Percentiles rank a stretch among this genome's conserved stretches.
Conservation (phyloP, 2,888 invertebrate genomes). For the Pollenia labialis region DNA sequence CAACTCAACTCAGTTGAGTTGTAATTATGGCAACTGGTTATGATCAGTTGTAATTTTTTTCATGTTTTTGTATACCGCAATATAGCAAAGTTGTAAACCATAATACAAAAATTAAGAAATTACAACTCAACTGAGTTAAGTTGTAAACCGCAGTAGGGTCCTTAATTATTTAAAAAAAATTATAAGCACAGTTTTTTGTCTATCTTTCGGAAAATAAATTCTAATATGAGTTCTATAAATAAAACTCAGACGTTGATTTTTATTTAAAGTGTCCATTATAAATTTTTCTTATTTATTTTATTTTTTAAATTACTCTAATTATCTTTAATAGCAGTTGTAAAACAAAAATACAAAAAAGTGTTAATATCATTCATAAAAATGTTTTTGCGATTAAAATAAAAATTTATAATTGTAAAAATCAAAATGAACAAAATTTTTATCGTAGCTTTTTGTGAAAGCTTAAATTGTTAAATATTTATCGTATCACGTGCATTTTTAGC, state of each 20-base stretch:
- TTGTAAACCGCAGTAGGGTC: too few species aligned
- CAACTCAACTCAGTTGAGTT: too few species aligned
- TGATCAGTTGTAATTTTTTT: too few species aligned
- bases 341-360: slow-evolving; percentile 1
- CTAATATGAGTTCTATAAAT: neutral
- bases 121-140: too few species aligned
- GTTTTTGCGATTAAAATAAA: neutral
- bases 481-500: neutral
- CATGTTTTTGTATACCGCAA: too few species aligned
- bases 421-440: neutral
- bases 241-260: neutral
- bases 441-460: neutral
- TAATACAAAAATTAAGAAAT: too few species aligned
- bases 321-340: neutral
- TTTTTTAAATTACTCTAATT: neutral
- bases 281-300: neutral
- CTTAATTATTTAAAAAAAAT: too few species aligned
- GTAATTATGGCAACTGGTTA: too few species aligned
- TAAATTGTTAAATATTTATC: neutral
- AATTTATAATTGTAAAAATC: neutral
- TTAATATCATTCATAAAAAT: slow-evolving; percentile 1
- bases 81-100: too few species aligned
- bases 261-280: neutral
- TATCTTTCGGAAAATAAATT: too few species aligned
- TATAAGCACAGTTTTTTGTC: too few species aligned